These are phyloP conservation scores for Menidia menidia DNA, from an alignment of 2,797 vertebrate species.

Conservation along the genomic window DNA sequence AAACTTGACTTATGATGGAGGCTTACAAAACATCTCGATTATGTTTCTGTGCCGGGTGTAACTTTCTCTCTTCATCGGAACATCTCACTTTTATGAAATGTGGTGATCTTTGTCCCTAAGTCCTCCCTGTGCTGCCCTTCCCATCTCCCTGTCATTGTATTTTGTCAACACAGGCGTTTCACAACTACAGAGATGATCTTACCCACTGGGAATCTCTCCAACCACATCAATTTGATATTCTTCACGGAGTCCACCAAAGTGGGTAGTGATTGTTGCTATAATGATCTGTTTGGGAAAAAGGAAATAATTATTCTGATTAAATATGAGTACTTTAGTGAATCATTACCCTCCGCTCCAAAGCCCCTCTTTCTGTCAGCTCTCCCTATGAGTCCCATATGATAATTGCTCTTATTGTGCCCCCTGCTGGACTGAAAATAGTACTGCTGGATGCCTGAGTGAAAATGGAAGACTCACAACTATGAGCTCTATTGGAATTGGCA, in stretches of 20 bases:
- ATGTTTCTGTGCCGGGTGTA: neutral
- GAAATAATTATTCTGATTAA: slow-evolving; percentile 3
- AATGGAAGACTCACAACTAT: slow-evolving; percentile 81
- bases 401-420: slow-evolving; percentile 29
- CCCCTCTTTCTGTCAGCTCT: neutral
- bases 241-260: slow-evolving; percentile 72
- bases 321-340: neutral
- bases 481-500: slow-evolving; percentile 92
- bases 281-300: slow-evolving; percentile 69
- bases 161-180: neutral
- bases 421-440: slow-evolving; percentile 43
- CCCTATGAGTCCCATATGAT: neutral
- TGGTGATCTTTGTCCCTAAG: neutral
- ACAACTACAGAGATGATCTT: slow-evolving; percentile 58
- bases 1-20: neutral
- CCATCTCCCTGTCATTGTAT: slow-evolving; percentile 10
- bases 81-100: slow-evolving; percentile 15
- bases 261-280: slow-evolving; percentile 86
- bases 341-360: slow-evolving; percentile 4
- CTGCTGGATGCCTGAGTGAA: neutral
- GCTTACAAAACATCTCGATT: slow-evolving; percentile 15
- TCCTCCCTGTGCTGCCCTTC: neutral
- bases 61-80: neutral
- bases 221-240: slow-evolving; percentile 85
- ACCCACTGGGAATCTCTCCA: slow-evolving; percentile 91